A percentile compares a stretch with the other conserved stretches of the same genome.
phyloP scores from a whole-genome alignment of 2,113 vertebrate genomes.

The Paracanthobrama guichenoti region DNA sequence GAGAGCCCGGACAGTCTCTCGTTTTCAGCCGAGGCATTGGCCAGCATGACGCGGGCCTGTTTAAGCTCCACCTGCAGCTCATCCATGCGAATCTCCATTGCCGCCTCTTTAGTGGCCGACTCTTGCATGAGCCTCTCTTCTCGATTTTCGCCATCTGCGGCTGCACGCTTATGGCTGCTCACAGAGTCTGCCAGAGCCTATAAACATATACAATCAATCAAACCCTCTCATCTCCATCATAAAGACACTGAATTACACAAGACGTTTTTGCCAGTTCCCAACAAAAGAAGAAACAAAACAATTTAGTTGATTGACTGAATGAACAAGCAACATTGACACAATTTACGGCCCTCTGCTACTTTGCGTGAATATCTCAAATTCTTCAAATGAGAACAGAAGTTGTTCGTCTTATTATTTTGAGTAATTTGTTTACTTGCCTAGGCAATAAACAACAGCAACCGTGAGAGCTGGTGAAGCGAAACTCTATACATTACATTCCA shows the following conservation, averaged over 20 bases:
- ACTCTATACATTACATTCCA: conserved; percentile 30
- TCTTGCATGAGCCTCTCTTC: conserved; percentile 81
- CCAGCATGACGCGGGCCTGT: conserved; percentile 72
- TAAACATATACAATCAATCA: conserved; percentile 39
- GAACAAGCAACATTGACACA: neutral
- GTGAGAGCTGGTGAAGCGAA: neutral
- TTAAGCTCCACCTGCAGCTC: conserved; percentile 79
- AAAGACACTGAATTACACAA: conserved; percentile 7
- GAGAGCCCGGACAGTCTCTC: conserved; percentile 71
- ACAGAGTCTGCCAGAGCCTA: conserved; percentile 83
- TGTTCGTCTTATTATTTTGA: neutral
- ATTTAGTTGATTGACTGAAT: neutral
- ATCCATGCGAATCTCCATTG: conserved; percentile 75
- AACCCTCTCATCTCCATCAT: neutral
- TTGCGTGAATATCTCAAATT: neutral
- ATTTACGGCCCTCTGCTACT: neutral
- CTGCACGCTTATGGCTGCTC: conserved; percentile 80
- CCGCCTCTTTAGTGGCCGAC: conserved; percentile 80
- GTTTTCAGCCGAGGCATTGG: conserved; percentile 75
- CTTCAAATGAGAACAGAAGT: neutral
- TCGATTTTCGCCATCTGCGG: conserved; percentile 80
- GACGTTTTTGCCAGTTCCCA: neutral
- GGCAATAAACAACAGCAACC: conserved; percentile 10
- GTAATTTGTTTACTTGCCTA: neutral
- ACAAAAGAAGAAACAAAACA: neutral